Percentiles rank a stretch among this genome's conserved stretches.
Evolutionary conservation across 1,140 invertebrate genomes (phyloP).

Genomic region (Onthophagus taurus): DNA sequence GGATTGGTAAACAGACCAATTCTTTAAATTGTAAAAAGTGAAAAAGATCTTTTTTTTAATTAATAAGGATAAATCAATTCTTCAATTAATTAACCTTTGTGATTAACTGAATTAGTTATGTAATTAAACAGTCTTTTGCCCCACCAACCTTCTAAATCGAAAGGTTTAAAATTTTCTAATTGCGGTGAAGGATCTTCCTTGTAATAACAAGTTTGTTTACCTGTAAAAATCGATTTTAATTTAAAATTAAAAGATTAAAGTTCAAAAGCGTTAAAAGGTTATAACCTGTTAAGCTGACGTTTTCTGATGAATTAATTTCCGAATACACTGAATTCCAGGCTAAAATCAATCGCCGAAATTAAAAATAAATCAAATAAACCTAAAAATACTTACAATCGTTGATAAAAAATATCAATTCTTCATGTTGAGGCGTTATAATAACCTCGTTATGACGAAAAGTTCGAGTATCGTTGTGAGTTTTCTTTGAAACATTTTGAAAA

Average conservation of each 20-base stretch:
- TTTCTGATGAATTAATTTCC: constrained; percentile 23
- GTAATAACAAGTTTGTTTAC: constrained; percentile 48
- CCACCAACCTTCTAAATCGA: constrained; percentile 83
- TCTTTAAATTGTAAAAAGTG: too few species aligned
- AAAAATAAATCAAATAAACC: too few species aligned
- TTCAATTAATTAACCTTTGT: constrained; percentile 17
- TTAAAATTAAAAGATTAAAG: too few species aligned
- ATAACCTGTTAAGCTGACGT: constrained; percentile 5
- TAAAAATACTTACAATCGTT: constrained; percentile 27
- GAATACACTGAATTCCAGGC: constrained; percentile 28
- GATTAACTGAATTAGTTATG: constrained; percentile 25
- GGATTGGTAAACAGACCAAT: too few species aligned
- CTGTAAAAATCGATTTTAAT: constrained; percentile 12
- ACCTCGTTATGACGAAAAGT: constrained; percentile 33
- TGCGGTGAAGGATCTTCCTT: constrained; percentile 58
- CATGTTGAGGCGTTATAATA: constrained; percentile 37
- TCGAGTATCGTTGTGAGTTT: constrained; percentile 16
- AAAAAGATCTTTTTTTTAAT: too few species aligned
- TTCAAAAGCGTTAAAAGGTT: too few species aligned
- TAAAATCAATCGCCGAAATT: constrained; percentile 18
- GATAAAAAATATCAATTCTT: constrained; percentile 42
- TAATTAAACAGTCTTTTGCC: constrained; percentile 55
- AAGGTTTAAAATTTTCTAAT: constrained; percentile 71
- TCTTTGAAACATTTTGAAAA: constrained; percentile 37
- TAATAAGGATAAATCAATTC: too few species aligned